Evolutionary conservation across 2,888 invertebrate genomes (phyloP).

Genomic region (Agrypnus murinus): DNA sequence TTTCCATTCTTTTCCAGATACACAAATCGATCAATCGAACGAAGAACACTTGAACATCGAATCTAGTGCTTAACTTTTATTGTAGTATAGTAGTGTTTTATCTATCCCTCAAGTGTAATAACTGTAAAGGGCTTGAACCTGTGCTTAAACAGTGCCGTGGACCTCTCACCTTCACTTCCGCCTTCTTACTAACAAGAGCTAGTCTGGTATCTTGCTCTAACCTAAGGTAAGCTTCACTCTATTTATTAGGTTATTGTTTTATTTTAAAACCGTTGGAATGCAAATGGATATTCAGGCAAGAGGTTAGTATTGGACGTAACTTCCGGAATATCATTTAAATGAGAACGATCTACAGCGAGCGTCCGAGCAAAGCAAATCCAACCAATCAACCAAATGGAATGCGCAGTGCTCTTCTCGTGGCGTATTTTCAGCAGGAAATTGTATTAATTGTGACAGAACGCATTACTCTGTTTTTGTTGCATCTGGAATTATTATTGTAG

Average conservation of each 20-base stretch:
- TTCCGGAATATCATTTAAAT: slow-evolving; percentile 49
- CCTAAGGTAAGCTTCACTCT: slow-evolving; percentile 57
- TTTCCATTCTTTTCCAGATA: slow-evolving; percentile 38
- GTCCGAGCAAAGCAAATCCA: slow-evolving; percentile 32
- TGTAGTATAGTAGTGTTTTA: slow-evolving; percentile 52
- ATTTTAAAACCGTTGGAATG: slow-evolving; percentile 48
- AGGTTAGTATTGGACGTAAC: slow-evolving; percentile 46
- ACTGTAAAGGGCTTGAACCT: slow-evolving; percentile 50
- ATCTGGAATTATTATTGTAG: slow-evolving; percentile 1
- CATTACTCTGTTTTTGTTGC: slow-evolving; percentile 15
- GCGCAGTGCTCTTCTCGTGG: slow-evolving; percentile 30
- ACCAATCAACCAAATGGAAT: slow-evolving; percentile 28
- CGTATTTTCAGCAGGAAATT: slow-evolving; percentile 5
- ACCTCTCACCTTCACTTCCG: slow-evolving; percentile 55
- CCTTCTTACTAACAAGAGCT: slow-evolving; percentile 54
- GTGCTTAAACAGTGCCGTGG: slow-evolving; percentile 44
- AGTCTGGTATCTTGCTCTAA: slow-evolving; percentile 55
- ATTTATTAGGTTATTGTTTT: slow-evolving; percentile 47
- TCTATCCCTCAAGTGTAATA: slow-evolving; percentile 44
- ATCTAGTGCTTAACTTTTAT: slow-evolving; percentile 51
- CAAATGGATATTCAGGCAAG: slow-evolving; percentile 41
- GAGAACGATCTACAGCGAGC: slow-evolving; percentile 43
- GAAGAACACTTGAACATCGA: slow-evolving; percentile 13
- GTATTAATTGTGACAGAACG: slow-evolving; percentile 28
- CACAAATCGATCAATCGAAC: not conserved